A percentile compares a stretch with the other conserved stretches of the same genome.
Evolutionary conservation across 1,140 invertebrate genomes (phyloP).

Genomic region (Gyrodactylus bullatarudis): DNA sequence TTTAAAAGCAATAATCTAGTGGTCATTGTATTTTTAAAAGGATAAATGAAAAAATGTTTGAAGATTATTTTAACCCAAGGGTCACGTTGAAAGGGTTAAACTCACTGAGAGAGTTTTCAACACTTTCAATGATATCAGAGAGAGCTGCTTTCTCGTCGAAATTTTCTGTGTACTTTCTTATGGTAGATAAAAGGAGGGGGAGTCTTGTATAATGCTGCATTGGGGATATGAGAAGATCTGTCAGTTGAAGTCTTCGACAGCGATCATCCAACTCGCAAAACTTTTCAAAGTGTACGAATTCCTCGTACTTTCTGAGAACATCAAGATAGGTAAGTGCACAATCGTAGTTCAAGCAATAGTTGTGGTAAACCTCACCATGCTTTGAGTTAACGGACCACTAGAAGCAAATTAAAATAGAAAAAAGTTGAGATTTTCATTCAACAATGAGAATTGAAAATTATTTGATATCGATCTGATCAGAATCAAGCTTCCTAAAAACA

Average conservation of each 20-base stretch:
- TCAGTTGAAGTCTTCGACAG: slow-evolving; percentile 31
- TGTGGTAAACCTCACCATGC: slow-evolving; percentile 25
- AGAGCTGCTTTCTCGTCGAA: slow-evolving; percentile 24
- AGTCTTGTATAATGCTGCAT: slow-evolving; percentile 36
- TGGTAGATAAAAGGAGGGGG: slow-evolving; percentile 30
- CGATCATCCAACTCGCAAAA: slow-evolving; percentile 28
- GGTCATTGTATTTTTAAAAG: background rate
- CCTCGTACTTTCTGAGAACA: slow-evolving; percentile 25
- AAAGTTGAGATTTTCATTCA: too few relatives aligned
- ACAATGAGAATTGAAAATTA: too few relatives aligned
- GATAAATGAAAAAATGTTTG: background rate
- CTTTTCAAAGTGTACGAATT: slow-evolving; percentile 31
- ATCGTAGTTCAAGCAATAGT: slow-evolving; percentile 30
- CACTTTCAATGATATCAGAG: slow-evolving; percentile 26
- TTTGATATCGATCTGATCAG: too few relatives aligned
- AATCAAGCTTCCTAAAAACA: too few relatives aligned
- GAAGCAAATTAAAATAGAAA: too few relatives aligned
- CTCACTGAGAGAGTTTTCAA: slow-evolving; percentile 30
- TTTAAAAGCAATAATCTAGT: background rate
- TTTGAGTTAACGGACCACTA: slow-evolving; percentile 18
- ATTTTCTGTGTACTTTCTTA: slow-evolving; percentile 26
- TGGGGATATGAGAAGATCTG: slow-evolving; percentile 31
- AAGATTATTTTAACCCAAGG: background rate
- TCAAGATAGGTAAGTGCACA: slow-evolving; percentile 30
- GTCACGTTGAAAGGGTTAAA: too few relatives aligned